Conservation (phyloP, 2,888 invertebrate species). For the Omphaloscelis lunosa region DNA sequence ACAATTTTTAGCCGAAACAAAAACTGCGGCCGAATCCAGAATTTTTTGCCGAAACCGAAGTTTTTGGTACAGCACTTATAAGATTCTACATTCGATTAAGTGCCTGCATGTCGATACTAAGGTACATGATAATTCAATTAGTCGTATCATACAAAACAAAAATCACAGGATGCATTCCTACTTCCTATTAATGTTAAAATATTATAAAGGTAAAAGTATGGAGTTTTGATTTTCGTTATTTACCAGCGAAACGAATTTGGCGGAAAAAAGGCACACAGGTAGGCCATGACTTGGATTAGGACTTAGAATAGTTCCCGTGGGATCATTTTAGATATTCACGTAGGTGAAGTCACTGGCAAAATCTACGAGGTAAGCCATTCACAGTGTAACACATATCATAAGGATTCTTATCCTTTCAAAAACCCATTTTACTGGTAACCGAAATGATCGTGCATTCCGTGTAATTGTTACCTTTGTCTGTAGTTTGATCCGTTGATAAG, state of each 20-base stretch:
- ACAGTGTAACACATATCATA: neutral
- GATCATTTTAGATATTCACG: neutral
- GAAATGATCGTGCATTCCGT: neutral
- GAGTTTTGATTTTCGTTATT: neutral
- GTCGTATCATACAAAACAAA: slow-evolving; percentile 2
- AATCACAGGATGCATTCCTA: neutral
- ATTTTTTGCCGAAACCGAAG: neutral
- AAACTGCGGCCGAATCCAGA: neutral
- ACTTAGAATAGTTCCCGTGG: neutral
- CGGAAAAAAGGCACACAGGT: neutral
- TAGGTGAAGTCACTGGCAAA: too few relatives aligned
- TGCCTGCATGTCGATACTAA: neutral
- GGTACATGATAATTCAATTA: slow-evolving; percentile 20
- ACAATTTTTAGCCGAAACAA: neutral
- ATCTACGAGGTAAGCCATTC: neutral
- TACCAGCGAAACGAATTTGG: neutral
- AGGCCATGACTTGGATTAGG: neutral
- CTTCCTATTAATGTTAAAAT: neutral
- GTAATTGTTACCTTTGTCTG: neutral
- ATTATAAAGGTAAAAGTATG: neutral
- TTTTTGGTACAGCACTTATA: neutral
- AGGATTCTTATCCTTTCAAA: neutral
- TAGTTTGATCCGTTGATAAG: neutral
- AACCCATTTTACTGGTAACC: neutral
- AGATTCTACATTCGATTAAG: neutral